Evolutionary conservation across 1,140 invertebrate genomes (phyloP), one percentile per base, ranked within the genome.

Genomic region (Elysia chlorotica): DNA sequence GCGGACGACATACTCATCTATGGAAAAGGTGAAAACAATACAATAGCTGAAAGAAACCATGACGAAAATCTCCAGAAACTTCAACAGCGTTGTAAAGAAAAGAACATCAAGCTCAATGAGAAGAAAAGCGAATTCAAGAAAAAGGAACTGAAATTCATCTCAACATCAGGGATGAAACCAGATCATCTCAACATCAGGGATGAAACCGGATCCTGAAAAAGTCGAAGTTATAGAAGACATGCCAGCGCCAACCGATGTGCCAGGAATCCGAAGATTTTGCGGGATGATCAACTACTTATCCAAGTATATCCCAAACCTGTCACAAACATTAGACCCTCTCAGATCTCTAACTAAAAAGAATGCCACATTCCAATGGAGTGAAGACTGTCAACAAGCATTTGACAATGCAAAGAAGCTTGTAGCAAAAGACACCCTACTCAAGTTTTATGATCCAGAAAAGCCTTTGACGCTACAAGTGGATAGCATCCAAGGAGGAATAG

Each of bases 191-290:
- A 31, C 48, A 25, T 66, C 82, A 54, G 85, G 65, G n/a, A 30
- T 66, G 30, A 82, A 82, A 59, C 74, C 82, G 30, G 82, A 87
- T 56, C 81, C 79, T 38, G 77, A 79, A 5, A 88, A 88, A 75
- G 36, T 74, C 1, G 38, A 71, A 36, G 72, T 68, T 6, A 74
- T 76, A 23, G 25, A 61, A 23, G 66, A 82, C 2, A 79, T 85
- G 38, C 76, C 74, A n/a, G 30, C 21, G 53, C 87, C 87, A 14
- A 86, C 30, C 36, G 66, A 75, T 54, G 48, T 63, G 62, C 17
- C 28, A 17, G 68, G 36, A 33, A 56, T 72, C 0, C 6, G 57
- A 53, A 10, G 70, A n/a, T 56, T 72, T 61, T 31, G n/a, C 48
- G 57, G 70, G 23, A 38, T 65, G 62, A 30, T 77, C 2, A 65